A percentile compares a stretch with the other conserved stretches of the same genome.
Conservation (phyloP, 1,140 invertebrate genomes). For the Heliothis subflexa region DNA sequence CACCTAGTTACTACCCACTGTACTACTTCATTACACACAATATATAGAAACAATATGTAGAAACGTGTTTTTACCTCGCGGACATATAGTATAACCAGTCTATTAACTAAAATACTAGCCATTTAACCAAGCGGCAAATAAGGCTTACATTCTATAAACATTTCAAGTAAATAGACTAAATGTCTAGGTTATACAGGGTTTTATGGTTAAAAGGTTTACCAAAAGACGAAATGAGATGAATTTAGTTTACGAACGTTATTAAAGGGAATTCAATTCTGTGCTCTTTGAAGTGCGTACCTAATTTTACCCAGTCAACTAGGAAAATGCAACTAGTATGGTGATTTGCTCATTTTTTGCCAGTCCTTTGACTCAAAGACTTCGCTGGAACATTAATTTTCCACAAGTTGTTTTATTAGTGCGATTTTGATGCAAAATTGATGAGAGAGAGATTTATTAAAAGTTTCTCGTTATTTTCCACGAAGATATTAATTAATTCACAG, state of each 20-base stretch:
- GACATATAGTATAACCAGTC: neutral
- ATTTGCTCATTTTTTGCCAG: neutral
- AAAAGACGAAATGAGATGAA: no score
- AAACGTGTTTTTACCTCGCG: neutral
- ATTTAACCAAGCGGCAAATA: neutral
- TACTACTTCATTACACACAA: no score
- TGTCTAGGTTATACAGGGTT: no score
- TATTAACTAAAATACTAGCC: neutral
- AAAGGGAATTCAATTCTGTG: neutral
- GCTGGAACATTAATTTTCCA: slow-evolving; percentile 13
- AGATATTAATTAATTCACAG: no score
- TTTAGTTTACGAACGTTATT: no score
- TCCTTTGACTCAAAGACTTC: slow-evolving; percentile 15
- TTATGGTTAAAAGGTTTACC: no score
- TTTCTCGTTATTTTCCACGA: neutral
- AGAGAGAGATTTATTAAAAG: neutral
- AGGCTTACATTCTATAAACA: no score
- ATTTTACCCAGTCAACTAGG: slow-evolving; percentile 5
- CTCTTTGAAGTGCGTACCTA: neutral
- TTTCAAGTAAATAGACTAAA: neutral
- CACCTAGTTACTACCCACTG: neutral
- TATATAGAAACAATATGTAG: neutral
- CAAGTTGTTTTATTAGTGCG: neutral
- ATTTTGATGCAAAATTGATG: neutral
- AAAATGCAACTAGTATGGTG: neutral